Conservation (phyloP, 1,140 invertebrate species). For the Hyles euphorbiae region DNA sequence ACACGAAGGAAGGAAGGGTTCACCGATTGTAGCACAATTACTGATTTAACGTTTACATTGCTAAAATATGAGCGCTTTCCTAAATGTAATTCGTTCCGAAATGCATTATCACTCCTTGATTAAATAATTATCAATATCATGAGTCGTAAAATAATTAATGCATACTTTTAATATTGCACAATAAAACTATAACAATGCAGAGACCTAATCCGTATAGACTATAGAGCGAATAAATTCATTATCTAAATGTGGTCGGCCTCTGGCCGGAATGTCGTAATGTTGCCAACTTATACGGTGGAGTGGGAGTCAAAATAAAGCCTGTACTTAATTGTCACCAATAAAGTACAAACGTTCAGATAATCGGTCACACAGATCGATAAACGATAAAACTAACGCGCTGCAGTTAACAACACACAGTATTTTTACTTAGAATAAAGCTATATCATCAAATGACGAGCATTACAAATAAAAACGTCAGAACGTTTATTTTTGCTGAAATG, state of each 20-base stretch:
- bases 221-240: constrained; percentile 17
- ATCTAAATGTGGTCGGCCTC: constrained; percentile 33
- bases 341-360: constrained; percentile 15
- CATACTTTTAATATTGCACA: neutral
- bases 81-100: no score
- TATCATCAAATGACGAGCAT: no score
- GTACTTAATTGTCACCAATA: constrained; percentile 21
- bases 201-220: neutral
- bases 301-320: constrained; percentile 29
- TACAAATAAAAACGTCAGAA: no score
- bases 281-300: constrained; percentile 36
- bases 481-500: no score
- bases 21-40: neutral
- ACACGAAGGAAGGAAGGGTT: neutral
- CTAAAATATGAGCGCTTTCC: no score
- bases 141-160: no score
- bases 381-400: no score
- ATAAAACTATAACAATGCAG: neutral
- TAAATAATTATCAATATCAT: no score
- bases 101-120: no score
- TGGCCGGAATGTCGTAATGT: constrained; percentile 29
- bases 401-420: no score
- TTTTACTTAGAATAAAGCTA: no score
- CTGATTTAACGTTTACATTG: neutral
- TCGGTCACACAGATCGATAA: constrained; percentile 4